phyloP scores from a whole-genome alignment of 1,140 invertebrate species.

The silkworm (Bombyx mori) region DNA sequence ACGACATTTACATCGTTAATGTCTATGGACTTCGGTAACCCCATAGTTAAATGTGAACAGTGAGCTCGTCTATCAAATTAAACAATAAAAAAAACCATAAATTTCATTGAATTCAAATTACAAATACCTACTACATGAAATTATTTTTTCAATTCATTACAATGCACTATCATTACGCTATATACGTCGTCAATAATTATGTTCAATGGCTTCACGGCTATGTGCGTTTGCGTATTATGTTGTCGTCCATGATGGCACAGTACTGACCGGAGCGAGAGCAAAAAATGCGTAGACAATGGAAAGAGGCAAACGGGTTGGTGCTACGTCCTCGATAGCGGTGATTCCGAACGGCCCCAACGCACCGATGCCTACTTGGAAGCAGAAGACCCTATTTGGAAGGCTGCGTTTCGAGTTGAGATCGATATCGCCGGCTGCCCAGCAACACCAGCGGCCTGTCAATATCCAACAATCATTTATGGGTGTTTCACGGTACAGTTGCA shows the following conservation, averaged over 20 bases:
- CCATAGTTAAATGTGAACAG: too few relatives aligned
- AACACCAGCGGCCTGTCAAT: constrained; percentile 37
- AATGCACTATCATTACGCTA: too few relatives aligned
- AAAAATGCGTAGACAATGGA: constrained; percentile 63
- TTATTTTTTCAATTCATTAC: too few relatives aligned
- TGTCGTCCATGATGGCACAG: constrained; percentile 48
- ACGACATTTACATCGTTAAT: too few relatives aligned
- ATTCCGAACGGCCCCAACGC: constrained; percentile 21
- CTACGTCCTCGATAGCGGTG: constrained; percentile 46
- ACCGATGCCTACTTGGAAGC: constrained; percentile 61
- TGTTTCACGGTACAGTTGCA: constrained; percentile 16
- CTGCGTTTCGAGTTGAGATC: constrained; percentile 59
- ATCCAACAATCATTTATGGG: constrained; percentile 33
- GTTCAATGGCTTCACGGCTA: not conserved
- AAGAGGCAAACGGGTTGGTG: constrained; percentile 37
- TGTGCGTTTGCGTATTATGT: constrained; percentile 1
- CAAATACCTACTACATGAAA: too few relatives aligned
- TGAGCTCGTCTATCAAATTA: too few relatives aligned
- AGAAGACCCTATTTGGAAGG: constrained; percentile 62
- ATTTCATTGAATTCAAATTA: too few relatives aligned
- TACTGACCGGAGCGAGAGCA: constrained; percentile 39
- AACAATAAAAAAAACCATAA: too few relatives aligned
- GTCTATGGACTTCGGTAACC: too few relatives aligned
- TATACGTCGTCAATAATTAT: too few relatives aligned
- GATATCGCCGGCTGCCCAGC: constrained; percentile 43